Evolutionary conservation across 2,888 invertebrate genomes (phyloP), one percentile per base, ranked within the genome.

Genomic region (Diloba caeruleocephala): DNA sequence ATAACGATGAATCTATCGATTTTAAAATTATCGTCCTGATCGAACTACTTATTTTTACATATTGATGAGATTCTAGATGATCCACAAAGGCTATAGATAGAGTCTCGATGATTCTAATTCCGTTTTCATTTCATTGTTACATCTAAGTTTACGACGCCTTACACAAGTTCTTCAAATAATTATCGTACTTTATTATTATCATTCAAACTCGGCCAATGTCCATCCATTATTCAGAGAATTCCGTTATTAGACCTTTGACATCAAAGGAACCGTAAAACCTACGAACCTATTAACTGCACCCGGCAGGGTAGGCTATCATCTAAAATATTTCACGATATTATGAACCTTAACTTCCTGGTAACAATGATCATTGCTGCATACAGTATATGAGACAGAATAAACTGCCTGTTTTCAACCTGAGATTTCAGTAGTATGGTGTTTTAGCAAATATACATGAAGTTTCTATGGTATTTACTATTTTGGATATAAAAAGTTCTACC

Each of bases 221-320:
- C 43, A 52, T 45, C 50, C 59, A 68, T 68, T 64, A 68, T 71
- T 71, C 54, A 59, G 52, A 49, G 57, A 61, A 64, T 53, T 34
- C 39, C 41, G 43, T 60, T 57, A 71, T 68, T 53, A 57, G 19
- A 53, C 57, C 57, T 70, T 55, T 53, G 44, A 54, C 49, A 57
- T 68, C 51, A 51, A 52, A 39, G 49, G 38, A 34, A 26, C 50
- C 52, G 39, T 72, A 58, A 68, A 70, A 60, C 51, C 37, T 41
- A 68, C 68, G 55, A 45, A 38, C 60, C 72, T 53, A 72, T 72
- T 64, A 60, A 46, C 23, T 51, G 57, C 73, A 72, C 55, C 64
- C 60, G 66, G 54, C 14, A 26, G 37, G 15, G 25, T 36, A 21
- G 17, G 26, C 23, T 34, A 51, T 49, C 39, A 29, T 28, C 5